phyloP scores from a whole-genome alignment of 2,113 vertebrate genomes.

The Ochotona princeps region DNA sequence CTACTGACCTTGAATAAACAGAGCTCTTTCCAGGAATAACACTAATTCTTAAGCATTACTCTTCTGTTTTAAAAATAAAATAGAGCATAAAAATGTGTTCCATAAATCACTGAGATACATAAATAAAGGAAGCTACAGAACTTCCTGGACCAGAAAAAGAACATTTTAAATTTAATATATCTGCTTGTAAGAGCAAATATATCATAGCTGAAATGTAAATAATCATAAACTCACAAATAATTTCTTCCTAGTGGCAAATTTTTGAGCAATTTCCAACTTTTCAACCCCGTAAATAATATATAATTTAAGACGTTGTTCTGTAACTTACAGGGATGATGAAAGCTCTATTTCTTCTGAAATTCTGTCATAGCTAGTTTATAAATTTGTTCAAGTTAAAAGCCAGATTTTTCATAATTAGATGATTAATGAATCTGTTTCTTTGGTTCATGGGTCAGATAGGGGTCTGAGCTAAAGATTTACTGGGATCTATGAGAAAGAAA shows the following conservation, averaged over 20 bases:
- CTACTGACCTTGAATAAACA: constrained; percentile 69
- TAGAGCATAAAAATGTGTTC: constrained; percentile 64
- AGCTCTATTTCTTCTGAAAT: constrained; percentile 70
- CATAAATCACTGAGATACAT: constrained; percentile 74
- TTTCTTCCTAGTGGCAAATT: constrained; percentile 73
- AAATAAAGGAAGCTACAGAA: constrained; percentile 77
- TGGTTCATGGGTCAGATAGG: constrained; percentile 67
- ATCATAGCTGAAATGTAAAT: constrained; percentile 73
- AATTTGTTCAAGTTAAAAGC: constrained; percentile 75
- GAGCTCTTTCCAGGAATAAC: constrained; percentile 74
- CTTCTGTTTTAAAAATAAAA: constrained; percentile 52
- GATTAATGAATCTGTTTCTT: constrained; percentile 74
- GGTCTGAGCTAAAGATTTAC: constrained; percentile 73
- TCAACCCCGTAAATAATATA: constrained; percentile 77
- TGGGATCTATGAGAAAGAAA: constrained; percentile 63
- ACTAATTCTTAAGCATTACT: constrained; percentile 65
- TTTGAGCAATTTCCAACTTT: constrained; percentile 78
- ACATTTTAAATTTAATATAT: constrained; percentile 58
- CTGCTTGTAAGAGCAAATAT: constrained; percentile 69
- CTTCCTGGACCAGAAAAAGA: constrained; percentile 51
- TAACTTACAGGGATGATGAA: constrained; percentile 70
- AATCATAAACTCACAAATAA: constrained; percentile 73
- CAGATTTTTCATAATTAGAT: constrained; percentile 76
- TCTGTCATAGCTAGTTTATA: constrained; percentile 72
- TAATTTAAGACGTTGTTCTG: constrained; percentile 72